phyloP scores from a whole-genome alignment of 2,797 vertebrate species.

The Alauda arvensis region DNA sequence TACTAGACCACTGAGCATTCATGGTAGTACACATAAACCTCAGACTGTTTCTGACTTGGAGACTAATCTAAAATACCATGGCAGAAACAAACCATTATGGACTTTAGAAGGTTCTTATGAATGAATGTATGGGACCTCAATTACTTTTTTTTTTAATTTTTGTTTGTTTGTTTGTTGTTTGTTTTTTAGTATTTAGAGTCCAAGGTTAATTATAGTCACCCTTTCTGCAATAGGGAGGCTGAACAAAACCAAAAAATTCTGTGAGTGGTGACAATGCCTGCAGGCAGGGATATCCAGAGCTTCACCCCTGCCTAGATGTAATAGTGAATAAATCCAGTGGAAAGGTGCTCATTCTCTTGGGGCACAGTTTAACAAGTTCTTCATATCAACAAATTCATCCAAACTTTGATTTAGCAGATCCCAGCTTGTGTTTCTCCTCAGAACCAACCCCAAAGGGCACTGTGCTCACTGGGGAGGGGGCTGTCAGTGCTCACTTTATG shows the following conservation, averaged over 20 bases:
- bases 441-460: rapidly evolving
- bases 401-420: neutral
- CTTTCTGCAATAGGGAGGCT: neutral
- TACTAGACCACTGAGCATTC: neutral
- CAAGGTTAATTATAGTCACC: neutral
- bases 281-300: neutral
- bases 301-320: neutral
- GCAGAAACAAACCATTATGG: neutral
- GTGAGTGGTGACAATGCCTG: neutral
- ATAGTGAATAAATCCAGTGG: neutral
- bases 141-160: neutral
- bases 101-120: neutral
- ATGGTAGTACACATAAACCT: neutral
- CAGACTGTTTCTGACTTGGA: neutral
- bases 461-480: rapidly evolving
- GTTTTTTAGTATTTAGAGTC: neutral
- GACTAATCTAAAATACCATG: neutral
- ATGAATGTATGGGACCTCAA: neutral
- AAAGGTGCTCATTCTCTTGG: neutral
- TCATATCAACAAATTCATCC: rapidly evolving
- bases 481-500: neutral
- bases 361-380: neutral
- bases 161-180: neutral
- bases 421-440: neutral
- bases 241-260: neutral